A percentile compares a stretch with the other conserved stretches of the same genome.
Conservation (phyloP, 2,888 invertebrate species). For the Tryphoninae sp. region DNA sequence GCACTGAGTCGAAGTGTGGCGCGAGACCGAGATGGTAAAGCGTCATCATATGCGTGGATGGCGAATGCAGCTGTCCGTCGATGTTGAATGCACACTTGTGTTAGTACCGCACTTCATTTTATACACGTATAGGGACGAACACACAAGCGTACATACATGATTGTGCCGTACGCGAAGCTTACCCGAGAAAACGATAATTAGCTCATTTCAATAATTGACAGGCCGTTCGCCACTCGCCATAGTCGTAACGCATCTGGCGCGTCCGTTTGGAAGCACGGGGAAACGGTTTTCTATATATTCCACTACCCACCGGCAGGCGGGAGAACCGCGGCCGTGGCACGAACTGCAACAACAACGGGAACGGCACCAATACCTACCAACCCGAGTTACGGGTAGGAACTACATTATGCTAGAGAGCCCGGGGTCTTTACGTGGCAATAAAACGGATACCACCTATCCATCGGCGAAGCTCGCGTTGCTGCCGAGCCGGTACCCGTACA, state of each 20-base stretch:
- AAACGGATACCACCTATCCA: slow-evolving; percentile 73
- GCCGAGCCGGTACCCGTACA: slow-evolving; percentile 56
- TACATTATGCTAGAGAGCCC: slow-evolving; percentile 66
- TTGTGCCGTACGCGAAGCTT: slow-evolving; percentile 51
- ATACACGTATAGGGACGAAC: neutral
- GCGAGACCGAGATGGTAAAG: slow-evolving; percentile 45
- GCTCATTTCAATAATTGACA: slow-evolving; percentile 81
- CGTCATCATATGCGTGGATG: slow-evolving; percentile 60
- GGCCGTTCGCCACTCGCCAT: slow-evolving; percentile 67
- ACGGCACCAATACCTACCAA: slow-evolving; percentile 21
- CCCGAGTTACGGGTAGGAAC: slow-evolving; percentile 59
- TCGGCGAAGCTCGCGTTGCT: slow-evolving; percentile 64
- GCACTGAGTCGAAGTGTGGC: slow-evolving; percentile 29
- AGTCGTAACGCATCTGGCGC: slow-evolving; percentile 78
- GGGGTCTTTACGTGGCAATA: slow-evolving; percentile 77
- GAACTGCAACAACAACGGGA: slow-evolving; percentile 18
- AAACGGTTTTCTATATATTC: slow-evolving; percentile 58
- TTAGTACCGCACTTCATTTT: neutral
- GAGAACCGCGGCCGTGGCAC: neutral
- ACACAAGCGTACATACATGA: neutral
- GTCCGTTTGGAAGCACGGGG: slow-evolving; percentile 49
- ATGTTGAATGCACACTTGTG: slow-evolving; percentile 39
- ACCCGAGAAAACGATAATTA: slow-evolving; percentile 79
- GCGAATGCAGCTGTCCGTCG: slow-evolving; percentile 74
- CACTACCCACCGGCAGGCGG: neutral